phyloP scores from a whole-genome alignment of 2,113 vertebrate genomes.

The Callaeas wilsoni region DNA sequence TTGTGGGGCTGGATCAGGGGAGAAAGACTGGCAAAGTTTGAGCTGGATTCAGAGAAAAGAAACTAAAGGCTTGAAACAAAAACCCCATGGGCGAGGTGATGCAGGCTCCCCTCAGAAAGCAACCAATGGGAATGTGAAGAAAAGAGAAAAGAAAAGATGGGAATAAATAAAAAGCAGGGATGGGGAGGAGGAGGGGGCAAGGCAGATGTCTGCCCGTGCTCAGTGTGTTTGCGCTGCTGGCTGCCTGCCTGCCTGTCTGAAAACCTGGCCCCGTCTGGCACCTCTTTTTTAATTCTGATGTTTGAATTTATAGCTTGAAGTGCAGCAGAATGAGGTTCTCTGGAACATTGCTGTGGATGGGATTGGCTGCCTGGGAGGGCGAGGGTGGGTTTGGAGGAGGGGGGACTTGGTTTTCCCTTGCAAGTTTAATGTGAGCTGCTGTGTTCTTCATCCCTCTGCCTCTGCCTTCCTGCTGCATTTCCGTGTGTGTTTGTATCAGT shows the following conservation, averaged over 20 bases:
- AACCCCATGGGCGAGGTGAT: not conserved
- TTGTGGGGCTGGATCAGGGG: not conserved
- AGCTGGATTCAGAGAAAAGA: not conserved
- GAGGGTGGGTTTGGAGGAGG: not conserved
- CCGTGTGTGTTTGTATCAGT: not conserved
- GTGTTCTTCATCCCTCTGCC: not conserved
- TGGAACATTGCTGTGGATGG: not conserved
- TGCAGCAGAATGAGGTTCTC: not conserved
- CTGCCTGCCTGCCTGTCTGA: not conserved
- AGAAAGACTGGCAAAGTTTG: not conserved
- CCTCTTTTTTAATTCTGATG: not conserved
- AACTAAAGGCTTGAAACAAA: not conserved
- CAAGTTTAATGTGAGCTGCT: not conserved
- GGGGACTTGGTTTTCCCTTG: not conserved
- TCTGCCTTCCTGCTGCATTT: not conserved
- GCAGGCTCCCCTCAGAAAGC: not conserved
- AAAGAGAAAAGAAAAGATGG: not conserved
- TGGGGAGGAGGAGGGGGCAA: not conserved
- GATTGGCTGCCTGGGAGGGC: not conserved
- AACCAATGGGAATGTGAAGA: not conserved
- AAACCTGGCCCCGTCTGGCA: constrained; percentile 4
- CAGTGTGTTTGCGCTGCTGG: not conserved
- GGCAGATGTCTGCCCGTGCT: not conserved
- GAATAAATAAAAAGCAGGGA: not conserved
- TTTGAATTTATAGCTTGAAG: not conserved